Conservation (phyloP, 2,113 vertebrate species). For the Rynchops niger region DNA sequence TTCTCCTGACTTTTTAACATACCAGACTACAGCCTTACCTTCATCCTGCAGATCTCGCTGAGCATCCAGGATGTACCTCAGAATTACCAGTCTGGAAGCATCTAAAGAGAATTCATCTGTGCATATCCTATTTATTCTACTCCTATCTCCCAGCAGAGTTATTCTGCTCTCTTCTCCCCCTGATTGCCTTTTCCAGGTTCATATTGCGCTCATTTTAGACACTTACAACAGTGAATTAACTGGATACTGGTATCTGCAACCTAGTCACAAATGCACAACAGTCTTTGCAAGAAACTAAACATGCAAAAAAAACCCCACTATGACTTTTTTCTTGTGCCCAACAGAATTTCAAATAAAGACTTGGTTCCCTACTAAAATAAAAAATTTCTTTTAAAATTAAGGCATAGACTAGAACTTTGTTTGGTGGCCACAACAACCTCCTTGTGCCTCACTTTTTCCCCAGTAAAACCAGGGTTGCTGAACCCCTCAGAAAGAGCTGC, state of each 20-base stretch:
- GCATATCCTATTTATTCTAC: not conserved
- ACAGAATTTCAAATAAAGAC: not conserved
- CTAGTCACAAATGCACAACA: not conserved
- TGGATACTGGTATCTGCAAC: not conserved
- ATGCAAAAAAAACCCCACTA: not conserved
- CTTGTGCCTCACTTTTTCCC: not conserved
- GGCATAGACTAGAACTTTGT: not conserved
- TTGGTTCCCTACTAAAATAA: not conserved
- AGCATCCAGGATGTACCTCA: not conserved
- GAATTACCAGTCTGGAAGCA: not conserved
- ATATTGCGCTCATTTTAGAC: not conserved
- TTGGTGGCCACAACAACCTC: not conserved
- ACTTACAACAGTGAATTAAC: not conserved
- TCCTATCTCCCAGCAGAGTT: not conserved
- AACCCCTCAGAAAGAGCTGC: not conserved
- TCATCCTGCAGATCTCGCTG: not conserved
- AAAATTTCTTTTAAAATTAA: not conserved
- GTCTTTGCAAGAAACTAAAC: not conserved
- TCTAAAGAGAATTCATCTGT: not conserved
- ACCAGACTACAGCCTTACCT: not conserved
- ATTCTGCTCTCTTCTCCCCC: not conserved
- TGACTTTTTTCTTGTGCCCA: not conserved
- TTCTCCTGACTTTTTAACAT: not conserved
- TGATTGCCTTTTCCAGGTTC: not conserved
- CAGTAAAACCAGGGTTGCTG: not conserved